Conservation (phyloP, 2,113 vertebrate genomes). For the Vidua chalybeata region DNA sequence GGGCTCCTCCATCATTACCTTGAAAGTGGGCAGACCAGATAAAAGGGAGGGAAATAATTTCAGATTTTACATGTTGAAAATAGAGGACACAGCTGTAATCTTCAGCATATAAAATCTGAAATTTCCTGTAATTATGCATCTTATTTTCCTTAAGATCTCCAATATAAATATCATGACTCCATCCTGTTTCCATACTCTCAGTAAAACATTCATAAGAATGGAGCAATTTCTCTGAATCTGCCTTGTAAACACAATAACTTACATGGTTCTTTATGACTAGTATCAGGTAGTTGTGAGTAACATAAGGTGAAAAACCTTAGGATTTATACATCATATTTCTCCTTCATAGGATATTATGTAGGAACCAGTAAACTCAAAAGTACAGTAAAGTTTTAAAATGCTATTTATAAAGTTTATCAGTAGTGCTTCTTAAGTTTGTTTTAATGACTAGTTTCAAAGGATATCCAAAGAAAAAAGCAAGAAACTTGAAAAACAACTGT, state of each 20-base stretch:
- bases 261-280: background rate
- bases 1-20: background rate
- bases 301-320: background rate
- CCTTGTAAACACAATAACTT: background rate
- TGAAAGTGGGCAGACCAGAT: background rate
- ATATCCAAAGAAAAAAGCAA: background rate
- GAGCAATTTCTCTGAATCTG: background rate
- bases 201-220: background rate
- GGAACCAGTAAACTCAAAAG: background rate
- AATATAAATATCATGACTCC: background rate
- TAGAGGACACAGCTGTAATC: background rate
- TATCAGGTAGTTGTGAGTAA: background rate
- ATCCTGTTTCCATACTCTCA: background rate
- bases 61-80: background rate
- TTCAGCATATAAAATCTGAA: too few relatives aligned
- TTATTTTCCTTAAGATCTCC: background rate
- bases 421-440: background rate
- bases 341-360: background rate
- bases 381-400: background rate
- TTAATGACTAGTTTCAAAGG: background rate
- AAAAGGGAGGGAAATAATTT: background rate
- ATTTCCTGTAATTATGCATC: background rate
- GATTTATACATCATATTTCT: background rate
- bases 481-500: background rate
- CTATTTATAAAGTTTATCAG: background rate